A percentile compares a stretch with the other conserved stretches of the same genome.
phyloP scores from a whole-genome alignment of 2,113 vertebrate genomes.

The Acrocephalus kingi region DNA sequence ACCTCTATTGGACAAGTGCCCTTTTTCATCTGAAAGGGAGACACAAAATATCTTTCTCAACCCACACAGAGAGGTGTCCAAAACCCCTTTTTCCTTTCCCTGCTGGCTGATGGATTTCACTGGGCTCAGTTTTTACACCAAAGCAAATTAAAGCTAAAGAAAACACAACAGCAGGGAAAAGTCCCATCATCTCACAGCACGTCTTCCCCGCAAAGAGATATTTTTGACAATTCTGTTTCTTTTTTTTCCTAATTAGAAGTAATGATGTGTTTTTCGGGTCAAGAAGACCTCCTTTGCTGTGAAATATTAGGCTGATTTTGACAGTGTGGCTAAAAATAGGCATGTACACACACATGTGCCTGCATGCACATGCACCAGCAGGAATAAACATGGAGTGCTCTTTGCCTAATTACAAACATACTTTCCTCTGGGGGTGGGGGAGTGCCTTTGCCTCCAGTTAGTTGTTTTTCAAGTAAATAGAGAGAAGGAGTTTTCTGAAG shows the following conservation, averaged over 20 bases:
- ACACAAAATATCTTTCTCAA: neutral
- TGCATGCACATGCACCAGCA: neutral
- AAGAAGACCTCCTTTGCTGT: slow-evolving; percentile 24
- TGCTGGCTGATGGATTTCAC: neutral
- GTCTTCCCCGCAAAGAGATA: neutral
- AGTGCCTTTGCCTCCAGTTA: neutral
- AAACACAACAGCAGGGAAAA: slow-evolving; percentile 29
- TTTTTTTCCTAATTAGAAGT: slow-evolving; percentile 61
- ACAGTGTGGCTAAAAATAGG: slow-evolving; percentile 33
- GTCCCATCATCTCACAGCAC: neutral
- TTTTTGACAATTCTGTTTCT: slow-evolving; percentile 12
- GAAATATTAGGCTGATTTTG: slow-evolving; percentile 19
- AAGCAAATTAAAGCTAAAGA: slow-evolving; percentile 16
- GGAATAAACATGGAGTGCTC: neutral
- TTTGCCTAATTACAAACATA: slow-evolving; percentile 26
- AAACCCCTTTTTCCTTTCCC: neutral
- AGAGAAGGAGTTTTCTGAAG: slow-evolving; percentile 47
- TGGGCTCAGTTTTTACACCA: neutral
- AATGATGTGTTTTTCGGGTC: slow-evolving; percentile 39
- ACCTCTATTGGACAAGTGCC: neutral
- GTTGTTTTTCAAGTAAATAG: slow-evolving; percentile 52
- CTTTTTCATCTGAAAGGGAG: neutral
- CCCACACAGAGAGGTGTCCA: neutral
- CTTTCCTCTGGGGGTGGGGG: neutral
- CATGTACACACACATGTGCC: neutral